Evolutionary conservation across 2,113 vertebrate species (phyloP).

Genomic region (Gymnobelideus leadbeateri): DNA sequence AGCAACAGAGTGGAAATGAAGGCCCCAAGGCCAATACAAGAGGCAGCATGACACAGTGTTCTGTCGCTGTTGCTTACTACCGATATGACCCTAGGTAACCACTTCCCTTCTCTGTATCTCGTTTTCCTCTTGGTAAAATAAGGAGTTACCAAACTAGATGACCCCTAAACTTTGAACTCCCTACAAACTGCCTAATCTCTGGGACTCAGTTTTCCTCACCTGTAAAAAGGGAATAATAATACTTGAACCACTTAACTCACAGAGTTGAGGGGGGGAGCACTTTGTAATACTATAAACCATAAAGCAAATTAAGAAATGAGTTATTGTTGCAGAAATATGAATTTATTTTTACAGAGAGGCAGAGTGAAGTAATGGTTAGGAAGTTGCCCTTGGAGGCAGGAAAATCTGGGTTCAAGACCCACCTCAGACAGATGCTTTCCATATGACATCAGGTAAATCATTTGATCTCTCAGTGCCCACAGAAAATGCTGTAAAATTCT

Average conservation of each 20-base stretch:
- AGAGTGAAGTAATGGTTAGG: background rate
- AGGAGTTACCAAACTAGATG: background rate
- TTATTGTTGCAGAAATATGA: background rate
- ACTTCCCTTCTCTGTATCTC: background rate
- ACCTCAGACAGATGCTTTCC: background rate
- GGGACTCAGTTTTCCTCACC: background rate
- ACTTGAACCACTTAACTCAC: background rate
- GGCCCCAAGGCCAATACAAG: background rate
- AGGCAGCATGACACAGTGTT: background rate
- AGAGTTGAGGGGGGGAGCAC: background rate
- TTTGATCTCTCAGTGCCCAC: background rate
- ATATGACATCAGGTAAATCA: background rate
- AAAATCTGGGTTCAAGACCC: too few species aligned
- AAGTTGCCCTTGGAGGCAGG: background rate
- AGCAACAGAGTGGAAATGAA: constrained; percentile 1
- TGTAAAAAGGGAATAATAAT: background rate
- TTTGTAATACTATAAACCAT: background rate
- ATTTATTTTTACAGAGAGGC: background rate
- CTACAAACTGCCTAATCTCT: background rate
- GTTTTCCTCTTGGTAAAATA: background rate
- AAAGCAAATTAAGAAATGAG: background rate
- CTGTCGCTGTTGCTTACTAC: background rate
- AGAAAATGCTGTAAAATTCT: background rate
- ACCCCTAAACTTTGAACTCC: background rate
- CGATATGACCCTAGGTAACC: background rate